Conservation (phyloP, 2,888 invertebrate genomes). For the Andrena minutula region DNA sequence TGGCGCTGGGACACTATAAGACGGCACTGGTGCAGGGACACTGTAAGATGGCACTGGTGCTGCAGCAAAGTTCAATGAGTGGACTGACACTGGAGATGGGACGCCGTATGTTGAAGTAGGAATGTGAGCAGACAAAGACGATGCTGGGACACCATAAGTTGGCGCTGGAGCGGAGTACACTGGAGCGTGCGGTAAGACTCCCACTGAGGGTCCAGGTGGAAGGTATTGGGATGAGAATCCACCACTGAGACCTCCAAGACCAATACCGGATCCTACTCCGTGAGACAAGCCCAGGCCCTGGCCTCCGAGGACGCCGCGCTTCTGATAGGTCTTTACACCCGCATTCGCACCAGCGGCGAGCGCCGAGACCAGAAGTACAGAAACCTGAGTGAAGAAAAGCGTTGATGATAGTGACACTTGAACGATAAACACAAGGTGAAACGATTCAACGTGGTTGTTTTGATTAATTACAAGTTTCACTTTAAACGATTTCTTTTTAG, state of each 20-base stretch:
- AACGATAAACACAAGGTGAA: neutral
- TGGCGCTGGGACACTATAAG: constrained; percentile 9
- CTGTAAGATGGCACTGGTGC: neutral
- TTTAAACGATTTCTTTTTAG: neutral
- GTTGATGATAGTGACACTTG: neutral
- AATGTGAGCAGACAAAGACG: neutral
- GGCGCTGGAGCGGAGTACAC: neutral
- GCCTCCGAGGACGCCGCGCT: constrained; percentile 59
- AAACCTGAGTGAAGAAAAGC: constrained; percentile 57
- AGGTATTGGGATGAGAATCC: constrained; percentile 1
- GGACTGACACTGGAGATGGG: neutral
- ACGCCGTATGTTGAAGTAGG: neutral
- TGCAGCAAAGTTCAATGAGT: neutral
- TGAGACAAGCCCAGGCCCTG: neutral
- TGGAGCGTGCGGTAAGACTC: neutral
- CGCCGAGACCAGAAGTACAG: constrained; percentile 60
- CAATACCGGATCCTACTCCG: neutral
- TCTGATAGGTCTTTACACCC: constrained; percentile 57
- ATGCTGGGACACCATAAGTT: neutral
- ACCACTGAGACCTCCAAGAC: neutral
- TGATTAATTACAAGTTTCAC: neutral
- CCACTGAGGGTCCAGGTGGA: constrained; percentile 10
- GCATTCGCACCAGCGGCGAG: constrained; percentile 41
- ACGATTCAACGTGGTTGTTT: neutral
- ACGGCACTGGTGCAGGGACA: neutral